phyloP scores from a whole-genome alignment of 1,140 invertebrate species.

The Drosophila neocordata region DNA sequence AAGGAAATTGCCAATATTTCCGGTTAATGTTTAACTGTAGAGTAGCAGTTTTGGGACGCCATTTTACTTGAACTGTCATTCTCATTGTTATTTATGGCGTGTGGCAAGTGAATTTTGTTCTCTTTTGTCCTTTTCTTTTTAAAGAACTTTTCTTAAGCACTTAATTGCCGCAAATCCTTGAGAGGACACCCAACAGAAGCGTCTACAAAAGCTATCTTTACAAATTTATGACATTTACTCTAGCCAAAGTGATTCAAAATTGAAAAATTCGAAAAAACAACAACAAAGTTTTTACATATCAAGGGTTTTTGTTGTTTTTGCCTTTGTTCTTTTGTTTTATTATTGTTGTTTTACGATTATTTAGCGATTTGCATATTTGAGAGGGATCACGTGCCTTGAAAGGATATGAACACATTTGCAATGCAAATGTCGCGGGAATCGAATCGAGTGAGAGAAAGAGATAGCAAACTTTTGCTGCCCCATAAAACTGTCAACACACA shows the following conservation, averaged over 20 bases:
- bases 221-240: constrained; percentile 58
- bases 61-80: constrained; percentile 34
- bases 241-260: constrained; percentile 2
- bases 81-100: constrained; percentile 55
- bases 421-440: constrained; percentile 62
- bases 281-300: background rate
- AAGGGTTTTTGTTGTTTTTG: background rate
- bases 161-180: constrained; percentile 54
- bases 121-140: constrained; percentile 5
- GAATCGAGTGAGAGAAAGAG: constrained; percentile 23
- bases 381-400: constrained; percentile 50
- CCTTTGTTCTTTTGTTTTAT: constrained; percentile 5
- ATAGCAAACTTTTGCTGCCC: constrained; percentile 17
- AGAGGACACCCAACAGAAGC: background rate
- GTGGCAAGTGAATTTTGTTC: constrained; percentile 6
- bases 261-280: background rate
- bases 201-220: constrained; percentile 67
- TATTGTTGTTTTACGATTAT: constrained; percentile 30
- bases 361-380: constrained; percentile 22
- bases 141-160: constrained; percentile 41
- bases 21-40: constrained; percentile 68
- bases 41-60: constrained; percentile 20
- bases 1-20: constrained; percentile 77
- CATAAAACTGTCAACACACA: constrained; percentile 61
- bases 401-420: constrained; percentile 71